Percentiles rank a stretch among this genome's conserved stretches.
Conservation (phyloP, 2,888 invertebrate genomes). For the Tortrix viridana region DNA sequence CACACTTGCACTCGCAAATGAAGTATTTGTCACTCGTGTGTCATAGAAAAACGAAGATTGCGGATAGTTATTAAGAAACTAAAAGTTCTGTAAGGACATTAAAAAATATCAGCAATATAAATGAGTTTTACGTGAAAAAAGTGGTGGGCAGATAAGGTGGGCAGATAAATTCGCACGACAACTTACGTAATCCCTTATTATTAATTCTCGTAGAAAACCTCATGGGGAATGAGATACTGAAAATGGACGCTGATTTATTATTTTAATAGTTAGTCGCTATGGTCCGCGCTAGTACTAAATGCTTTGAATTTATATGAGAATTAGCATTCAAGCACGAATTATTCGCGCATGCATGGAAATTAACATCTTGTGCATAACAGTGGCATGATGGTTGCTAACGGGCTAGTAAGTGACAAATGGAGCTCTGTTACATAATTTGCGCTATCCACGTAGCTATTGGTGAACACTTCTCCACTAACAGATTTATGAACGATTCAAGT, state of each 20-base stretch:
- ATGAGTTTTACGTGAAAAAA: no score
- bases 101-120: no score
- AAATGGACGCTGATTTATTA: conserved; percentile 55
- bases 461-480: no score
- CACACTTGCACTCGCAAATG: no score
- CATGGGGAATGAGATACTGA: conserved; percentile 48
- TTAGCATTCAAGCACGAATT: conserved; percentile 51
- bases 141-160: no score
- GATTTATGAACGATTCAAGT: no score
- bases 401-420: conserved; percentile 13
- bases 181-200: no score
- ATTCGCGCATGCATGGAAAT: conserved; percentile 40
- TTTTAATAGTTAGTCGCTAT: conserved; percentile 46
- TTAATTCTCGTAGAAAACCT: not conserved
- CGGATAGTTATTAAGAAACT: no score
- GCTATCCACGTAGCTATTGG: no score
- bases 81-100: no score
- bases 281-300: conserved; percentile 40
- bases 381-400: conserved; percentile 22
- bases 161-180: not conserved
- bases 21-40: no score
- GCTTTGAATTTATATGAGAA: conserved; percentile 49
- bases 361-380: conserved; percentile 2
- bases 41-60: no score
- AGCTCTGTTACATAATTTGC: not conserved